Evolutionary conservation across 2,888 invertebrate genomes (phyloP), one percentile per base, ranked within the genome.

Genomic region (Dryobota labecula): DNA sequence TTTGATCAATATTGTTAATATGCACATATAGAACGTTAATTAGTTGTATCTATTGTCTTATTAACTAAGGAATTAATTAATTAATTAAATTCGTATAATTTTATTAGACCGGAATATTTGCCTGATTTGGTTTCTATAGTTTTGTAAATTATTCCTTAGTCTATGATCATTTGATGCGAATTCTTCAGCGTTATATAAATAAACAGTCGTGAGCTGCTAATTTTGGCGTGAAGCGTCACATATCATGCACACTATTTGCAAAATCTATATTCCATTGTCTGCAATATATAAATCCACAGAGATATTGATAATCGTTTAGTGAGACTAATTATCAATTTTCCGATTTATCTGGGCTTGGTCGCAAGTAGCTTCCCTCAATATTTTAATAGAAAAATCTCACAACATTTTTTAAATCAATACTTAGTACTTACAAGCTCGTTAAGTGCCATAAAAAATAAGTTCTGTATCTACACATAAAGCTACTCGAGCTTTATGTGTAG

Each of bases 171-270:
- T 53, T 51, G 11, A n/a, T 43, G 51, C 27, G 11, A 58, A 71
- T 56, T 58, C 13, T 45, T 49, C 0, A 20, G 4, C 20, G 11
- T 68, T 41, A 54, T 64, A 47, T 58, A 53, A 60, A 66, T 53
- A 63, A 63, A 63, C 20, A 65, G 24, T 74, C 80, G 71, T 81
- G 81, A 78, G 60, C 2, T 24, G 5, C 27, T 67, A 71, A 81
- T 66, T 15, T 20, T 13, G 20, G 51, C 73, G 49, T 77, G 81
- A 80, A 71, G 73, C 73, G 54, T 66, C 77, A 68, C 36, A 78
- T 65, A 74, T 76, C 43, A 61, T 67, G 60, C 60, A 69, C 11
- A 30, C 53, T 65, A 56, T 65, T 63, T 63, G 36, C 58, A 9
- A 68, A 65, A 45, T 18, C 30, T 65, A 36, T 51, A 66, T 67